Base-by-base conservation (phyloP, 2,888 invertebrate species). In the Laspeyria flexula region DNA sequence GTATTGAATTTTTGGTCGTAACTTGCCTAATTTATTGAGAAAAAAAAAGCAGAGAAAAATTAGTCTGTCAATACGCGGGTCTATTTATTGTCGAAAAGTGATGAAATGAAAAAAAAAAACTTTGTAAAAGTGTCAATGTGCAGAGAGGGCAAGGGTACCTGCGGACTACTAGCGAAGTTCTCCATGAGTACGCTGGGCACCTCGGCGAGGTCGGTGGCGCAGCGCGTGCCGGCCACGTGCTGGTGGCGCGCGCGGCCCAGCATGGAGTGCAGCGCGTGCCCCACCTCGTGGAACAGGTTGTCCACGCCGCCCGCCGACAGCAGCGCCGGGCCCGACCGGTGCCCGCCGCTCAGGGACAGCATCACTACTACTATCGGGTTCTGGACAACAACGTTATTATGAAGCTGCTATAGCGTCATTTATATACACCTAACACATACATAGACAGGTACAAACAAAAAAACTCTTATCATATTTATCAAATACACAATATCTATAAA, bases 201-300 rank as follows among this genome's bases (percentile, higher is more conserved):
- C 94, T 99, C 99, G 0, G 99, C 99, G 80, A 99, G 97, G 92
- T 99, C 99, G 3, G 99, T 99, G 61, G 97, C 83, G 82, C 99
- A 99, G 48, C 99, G 93, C 0, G 99, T 99, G 54, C 99, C 99
- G 2, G 99, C 96, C 35, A 99, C 98, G 89, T 99, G 99, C 87
- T 99, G 99, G 89, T 99, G 97, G 55, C 95, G 94, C 0, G 99
- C 99, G 58, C 99, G 94, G 1, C 98, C 99, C 65, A 99, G 89
- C 98, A 99, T 99, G 12, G 99, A 99, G 90, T 99, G 99, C 94
- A 99, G 96, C 11, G 99, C 99, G 92, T 99, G 99, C 0, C 99
- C 99, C 96, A 98, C 96, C 93, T 99, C 99, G 85, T 99, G 99
- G 88, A 99, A 99, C 62, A 99, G 93, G 91, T 99, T 99, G 86